Evolutionary conservation across 2,113 vertebrate genomes (phyloP), one percentile per base, ranked within the genome.

Genomic region (Pungitius pungitius): DNA sequence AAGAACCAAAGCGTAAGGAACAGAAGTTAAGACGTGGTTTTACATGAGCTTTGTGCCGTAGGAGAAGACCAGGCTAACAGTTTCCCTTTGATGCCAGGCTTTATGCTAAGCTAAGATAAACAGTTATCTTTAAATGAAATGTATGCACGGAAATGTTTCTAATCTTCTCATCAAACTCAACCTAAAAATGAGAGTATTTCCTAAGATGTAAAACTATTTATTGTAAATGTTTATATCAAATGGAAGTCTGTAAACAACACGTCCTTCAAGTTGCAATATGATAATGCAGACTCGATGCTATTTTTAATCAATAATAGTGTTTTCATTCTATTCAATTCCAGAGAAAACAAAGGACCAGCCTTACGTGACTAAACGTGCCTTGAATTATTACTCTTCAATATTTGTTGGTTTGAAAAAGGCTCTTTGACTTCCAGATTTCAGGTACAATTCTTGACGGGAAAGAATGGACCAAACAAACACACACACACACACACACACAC

Each of bases 281-380:
- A 58, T 43, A 20, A 37, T 9, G 14, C 17, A 26, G 40, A 58
- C 40, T 10, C 18, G 2, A 59, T 54, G n/a, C 43, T 37, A 13
- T 24, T 68, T 78, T 55, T 52, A 55, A 57, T 75, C 45, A 18
- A 57, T 27, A 2, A 61, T 75, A 67, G 33, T 40, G 37, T 61
- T 39, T 61, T 18, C 24, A 69, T 52, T 73, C 30, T 77, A 14
- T 67, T 67, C 27, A 43, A 71, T 70, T 78, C 51, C 37, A 73
- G 58, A 80, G 35, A 78, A 82, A 75, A 67, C 58, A 58, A 89
- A 84, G 68, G 82, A 91, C 87, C 94, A 94, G 95, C 95, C 95
- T 96, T 95, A 93, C 88, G 91, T 93, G 90, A 92, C 89, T 91
- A 69, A 77, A 86, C 84, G 96, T 98, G 96, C 96, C 97, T 98